These are phyloP conservation scores for Xanthia togata DNA, from an alignment of 2,888 invertebrate genomes.

Conservation along the genomic window DNA sequence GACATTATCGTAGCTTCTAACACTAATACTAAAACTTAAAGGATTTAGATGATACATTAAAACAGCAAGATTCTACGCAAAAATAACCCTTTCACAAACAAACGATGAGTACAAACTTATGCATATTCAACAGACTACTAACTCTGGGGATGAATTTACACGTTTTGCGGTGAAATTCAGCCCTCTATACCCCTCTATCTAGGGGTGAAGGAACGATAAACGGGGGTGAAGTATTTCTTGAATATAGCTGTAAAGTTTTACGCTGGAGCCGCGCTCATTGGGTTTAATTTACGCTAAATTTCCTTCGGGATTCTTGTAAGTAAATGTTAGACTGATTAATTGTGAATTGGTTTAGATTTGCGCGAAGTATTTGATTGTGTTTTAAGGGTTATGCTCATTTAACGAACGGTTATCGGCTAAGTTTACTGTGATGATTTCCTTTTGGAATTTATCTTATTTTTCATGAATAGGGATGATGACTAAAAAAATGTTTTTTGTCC, in stretches of 20 bases:
- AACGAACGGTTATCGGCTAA: not conserved
- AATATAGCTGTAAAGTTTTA: constrained; percentile 36
- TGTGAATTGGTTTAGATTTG: constrained; percentile 33
- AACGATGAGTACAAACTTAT: constrained; percentile 39
- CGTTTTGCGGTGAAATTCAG: constrained; percentile 53
- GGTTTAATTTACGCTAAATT: constrained; percentile 57
- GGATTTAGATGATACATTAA: constrained; percentile 18
- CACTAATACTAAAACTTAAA: not conserved
- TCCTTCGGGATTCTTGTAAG: constrained; percentile 56
- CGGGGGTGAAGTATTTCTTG: constrained; percentile 39
- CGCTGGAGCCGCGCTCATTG: constrained; percentile 29
- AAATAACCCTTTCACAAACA: constrained; percentile 31
- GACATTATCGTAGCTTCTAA: not conserved
- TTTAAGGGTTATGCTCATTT: constrained; percentile 17
- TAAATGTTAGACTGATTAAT: constrained; percentile 56
- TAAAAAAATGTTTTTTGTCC: too few relatives aligned
- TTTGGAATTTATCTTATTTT: not conserved
- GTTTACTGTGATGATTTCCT: not conserved
- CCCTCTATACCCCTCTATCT: constrained; percentile 38
- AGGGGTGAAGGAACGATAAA: constrained; percentile 58
- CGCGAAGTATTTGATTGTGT: constrained; percentile 16
- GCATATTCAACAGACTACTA: constrained; percentile 54
- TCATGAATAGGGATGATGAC: too few relatives aligned
- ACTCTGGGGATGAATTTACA: constrained; percentile 49
- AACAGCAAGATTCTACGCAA: constrained; percentile 27